Base-by-base conservation (phyloP, 2,888 invertebrate species). In the Lasioglossum vierecki region DNA sequence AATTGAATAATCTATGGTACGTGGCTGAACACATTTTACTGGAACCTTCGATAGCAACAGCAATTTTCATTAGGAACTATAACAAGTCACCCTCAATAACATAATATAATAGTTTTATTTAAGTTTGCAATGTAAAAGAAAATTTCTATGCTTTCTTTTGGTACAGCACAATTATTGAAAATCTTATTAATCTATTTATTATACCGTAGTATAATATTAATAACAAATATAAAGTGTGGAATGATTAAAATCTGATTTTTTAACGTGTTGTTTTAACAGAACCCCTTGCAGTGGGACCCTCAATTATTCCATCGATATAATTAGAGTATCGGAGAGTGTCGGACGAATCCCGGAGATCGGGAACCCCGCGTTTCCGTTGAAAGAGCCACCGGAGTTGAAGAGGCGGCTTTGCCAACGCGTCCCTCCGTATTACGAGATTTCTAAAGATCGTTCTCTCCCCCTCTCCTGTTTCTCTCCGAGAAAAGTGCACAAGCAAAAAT, bases 331-430 rank as follows among this genome's bases (percentile, higher is more conserved):
- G 53, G n/a, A 53, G 53, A 53, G 53, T 9, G 22, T 53, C 22
- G 53, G 22, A n/a, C 3, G 53, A n/a, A 8, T 53, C 6, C 53
- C 49, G 49, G 22, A 6, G 49, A 53, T 53, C 49, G 8, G 22
- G 22, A 53, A 22, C 22, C 22, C 22, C 53, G 22, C 53, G 53
- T n/a, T 53, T 53, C 22, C 53, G 53, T n/a, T n/a, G n/a, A 9
- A 53, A 53, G 53, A 53, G 53, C 53, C n/a, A 53, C 53, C 53
- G n/a, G n/a, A 53, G 53, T 53, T 53, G 53, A 53, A 53, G 53
- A n/a, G 60, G 13, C 60, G 13, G 13, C 60, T 60, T 60, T 13
- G 60, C 26, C 13, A 60, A 60, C 5, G 60, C 26, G 60, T 1
- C 22, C 53, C 53, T 4, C 9, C 22, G 53, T 53, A n/a, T 53